These are phyloP conservation scores for Oryzias sinensis DNA, from an alignment of 2,797 vertebrate genomes.

Conservation along the genomic window DNA sequence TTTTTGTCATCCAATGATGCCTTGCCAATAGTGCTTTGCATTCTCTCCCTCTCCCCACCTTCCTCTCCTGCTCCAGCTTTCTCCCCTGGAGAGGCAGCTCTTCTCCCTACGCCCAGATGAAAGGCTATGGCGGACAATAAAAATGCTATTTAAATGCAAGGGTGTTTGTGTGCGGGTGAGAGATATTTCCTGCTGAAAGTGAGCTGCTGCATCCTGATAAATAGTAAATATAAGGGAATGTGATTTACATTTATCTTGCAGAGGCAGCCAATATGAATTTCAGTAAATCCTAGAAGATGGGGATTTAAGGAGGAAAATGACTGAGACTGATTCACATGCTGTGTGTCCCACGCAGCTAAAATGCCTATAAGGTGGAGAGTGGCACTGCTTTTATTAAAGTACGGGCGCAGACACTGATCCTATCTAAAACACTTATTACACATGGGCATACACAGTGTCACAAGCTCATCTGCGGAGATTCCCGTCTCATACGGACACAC, in stretches of 20 bases:
- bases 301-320: conserved; percentile 80
- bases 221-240: conserved; percentile 83
- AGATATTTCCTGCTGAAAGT: conserved; percentile 83
- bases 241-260: conserved; percentile 86
- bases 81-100: conserved; percentile 83
- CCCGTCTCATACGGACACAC: conserved; percentile 23
- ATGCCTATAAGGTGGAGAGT: conserved; percentile 75
- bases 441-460: conserved; percentile 39
- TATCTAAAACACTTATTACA: conserved; percentile 75
- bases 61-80: conserved; percentile 66
- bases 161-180: conserved; percentile 82
- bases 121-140: conserved; percentile 82
- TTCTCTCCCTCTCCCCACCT: conserved; percentile 55
- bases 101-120: conserved; percentile 84
- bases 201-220: conserved; percentile 84
- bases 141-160: conserved; percentile 84
- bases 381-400: conserved; percentile 72
- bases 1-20: conserved; percentile 71
- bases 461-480: conserved; percentile 46
- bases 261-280: conserved; percentile 88
- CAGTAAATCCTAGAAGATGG: conserved; percentile 87
- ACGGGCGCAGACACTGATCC: conserved; percentile 65
- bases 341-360: conserved; percentile 78
- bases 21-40: conserved; percentile 67
- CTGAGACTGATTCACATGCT: conserved; percentile 79